These are phyloP conservation scores for Bradypodion pumilum DNA, from an alignment of 2,797 vertebrate genomes.

Conservation along the genomic window DNA sequence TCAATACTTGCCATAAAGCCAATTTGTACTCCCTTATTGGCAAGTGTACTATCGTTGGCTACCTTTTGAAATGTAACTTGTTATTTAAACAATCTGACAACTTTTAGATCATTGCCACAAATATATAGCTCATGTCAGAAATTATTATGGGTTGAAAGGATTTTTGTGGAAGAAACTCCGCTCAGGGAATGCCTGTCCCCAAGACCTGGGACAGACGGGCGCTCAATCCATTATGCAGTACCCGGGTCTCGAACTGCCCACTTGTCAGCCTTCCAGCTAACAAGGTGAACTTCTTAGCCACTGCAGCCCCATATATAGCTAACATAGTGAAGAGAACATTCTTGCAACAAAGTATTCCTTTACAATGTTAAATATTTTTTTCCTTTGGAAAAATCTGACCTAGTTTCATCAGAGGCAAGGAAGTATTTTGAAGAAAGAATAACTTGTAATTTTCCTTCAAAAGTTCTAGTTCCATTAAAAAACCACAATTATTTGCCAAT, in stretches of 20 bases:
- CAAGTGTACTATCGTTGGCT: background rate
- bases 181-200: too few relatives aligned
- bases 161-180: too few relatives aligned
- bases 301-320: too few relatives aligned
- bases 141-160: too few relatives aligned
- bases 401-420: background rate
- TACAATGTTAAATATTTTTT: background rate
- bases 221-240: too few relatives aligned
- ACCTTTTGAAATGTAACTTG: background rate
- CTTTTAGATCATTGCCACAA: background rate
- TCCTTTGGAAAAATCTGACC: background rate
- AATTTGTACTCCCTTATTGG: background rate
- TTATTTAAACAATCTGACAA: background rate
- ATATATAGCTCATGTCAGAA: too few relatives aligned
- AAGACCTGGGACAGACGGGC: too few relatives aligned
- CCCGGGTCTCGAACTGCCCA: too few relatives aligned
- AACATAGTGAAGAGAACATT: background rate
- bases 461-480: background rate
- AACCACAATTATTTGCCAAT: background rate
- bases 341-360: background rate
- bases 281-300: too few relatives aligned
- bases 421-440: background rate
- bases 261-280: too few relatives aligned
- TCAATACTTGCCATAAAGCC: background rate
- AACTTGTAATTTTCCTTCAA: background rate